Conservation (phyloP, 1,140 invertebrate genomes). For the Leptinotarsa undecemlineata region DNA sequence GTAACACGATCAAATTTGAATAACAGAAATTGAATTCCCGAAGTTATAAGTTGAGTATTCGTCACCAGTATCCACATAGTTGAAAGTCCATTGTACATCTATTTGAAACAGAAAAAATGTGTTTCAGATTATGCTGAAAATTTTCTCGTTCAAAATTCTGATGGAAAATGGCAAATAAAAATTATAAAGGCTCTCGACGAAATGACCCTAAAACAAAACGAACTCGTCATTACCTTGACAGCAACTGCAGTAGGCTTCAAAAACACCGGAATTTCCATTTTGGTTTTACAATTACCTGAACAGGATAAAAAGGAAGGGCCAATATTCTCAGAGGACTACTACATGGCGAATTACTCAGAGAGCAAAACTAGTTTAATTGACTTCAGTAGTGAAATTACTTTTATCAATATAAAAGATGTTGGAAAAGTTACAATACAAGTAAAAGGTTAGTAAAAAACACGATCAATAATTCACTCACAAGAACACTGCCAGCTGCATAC, state of each 20-base stretch:
- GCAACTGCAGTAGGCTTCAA: constrained; percentile 17
- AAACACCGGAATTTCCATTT: background rate
- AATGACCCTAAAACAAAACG: constrained; percentile 6
- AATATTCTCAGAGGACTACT: constrained; percentile 18
- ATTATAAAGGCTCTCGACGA: background rate
- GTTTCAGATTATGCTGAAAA: constrained; percentile 24
- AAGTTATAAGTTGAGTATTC: too few relatives aligned
- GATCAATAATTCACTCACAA: background rate
- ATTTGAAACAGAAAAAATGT: background rate
- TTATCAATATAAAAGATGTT: background rate
- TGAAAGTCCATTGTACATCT: too few relatives aligned
- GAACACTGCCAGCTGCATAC: too few relatives aligned
- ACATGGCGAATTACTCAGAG: constrained; percentile 11
- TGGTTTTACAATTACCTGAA: constrained; percentile 5
- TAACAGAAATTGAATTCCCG: too few relatives aligned
- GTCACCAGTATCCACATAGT: too few relatives aligned
- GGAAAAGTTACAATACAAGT: background rate
- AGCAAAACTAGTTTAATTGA: background rate
- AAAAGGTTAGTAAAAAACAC: background rate
- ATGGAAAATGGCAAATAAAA: constrained; percentile 7
- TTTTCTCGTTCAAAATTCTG: background rate
- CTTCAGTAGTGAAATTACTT: background rate
- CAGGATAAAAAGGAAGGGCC: constrained; percentile 20
- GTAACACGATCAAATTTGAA: too few relatives aligned
- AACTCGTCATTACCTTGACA: constrained; percentile 26